A percentile compares a stretch with the other conserved stretches of the same genome.
phyloP scores from a whole-genome alignment of 2,113 vertebrate genomes.

The Callospermophilus lateralis region DNA sequence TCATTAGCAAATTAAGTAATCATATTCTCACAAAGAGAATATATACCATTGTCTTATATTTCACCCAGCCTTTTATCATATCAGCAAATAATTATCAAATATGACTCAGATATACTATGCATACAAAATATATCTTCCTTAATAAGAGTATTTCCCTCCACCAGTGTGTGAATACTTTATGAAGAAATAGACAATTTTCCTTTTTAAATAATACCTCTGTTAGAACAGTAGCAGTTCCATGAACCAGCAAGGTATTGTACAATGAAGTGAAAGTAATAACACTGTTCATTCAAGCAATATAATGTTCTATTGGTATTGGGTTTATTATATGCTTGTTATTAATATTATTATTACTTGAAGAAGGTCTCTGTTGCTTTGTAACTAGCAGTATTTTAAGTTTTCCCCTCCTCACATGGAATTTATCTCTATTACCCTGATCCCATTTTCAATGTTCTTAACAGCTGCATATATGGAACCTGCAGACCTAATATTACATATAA shows the following conservation, averaged over 20 bases:
- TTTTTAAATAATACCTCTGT: background rate
- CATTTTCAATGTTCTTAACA: background rate
- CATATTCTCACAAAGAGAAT: background rate
- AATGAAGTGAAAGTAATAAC: background rate
- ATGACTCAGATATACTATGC: background rate
- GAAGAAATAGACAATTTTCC: background rate
- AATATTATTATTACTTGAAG: constrained; percentile 14
- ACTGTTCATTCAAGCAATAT: constrained; percentile 64
- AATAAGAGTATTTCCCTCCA: background rate
- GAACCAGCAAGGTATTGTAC: constrained; percentile 53
- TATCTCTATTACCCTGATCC: background rate
- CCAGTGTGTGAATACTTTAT: background rate
- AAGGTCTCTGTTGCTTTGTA: background rate
- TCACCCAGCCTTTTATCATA: background rate
- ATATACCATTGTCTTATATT: background rate
- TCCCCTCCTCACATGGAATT: background rate
- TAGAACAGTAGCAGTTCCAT: constrained; percentile 41
- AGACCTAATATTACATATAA: background rate
- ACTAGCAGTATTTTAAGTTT: background rate
- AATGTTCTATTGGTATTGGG: constrained; percentile 62
- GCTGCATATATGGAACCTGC: background rate
- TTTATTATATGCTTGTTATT: background rate
- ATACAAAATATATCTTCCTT: constrained; percentile 10
- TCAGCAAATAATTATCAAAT: background rate
- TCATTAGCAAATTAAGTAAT: background rate